phyloP scores from a whole-genome alignment of 2,888 invertebrate species.

The Ecliptopera silaceata region DNA sequence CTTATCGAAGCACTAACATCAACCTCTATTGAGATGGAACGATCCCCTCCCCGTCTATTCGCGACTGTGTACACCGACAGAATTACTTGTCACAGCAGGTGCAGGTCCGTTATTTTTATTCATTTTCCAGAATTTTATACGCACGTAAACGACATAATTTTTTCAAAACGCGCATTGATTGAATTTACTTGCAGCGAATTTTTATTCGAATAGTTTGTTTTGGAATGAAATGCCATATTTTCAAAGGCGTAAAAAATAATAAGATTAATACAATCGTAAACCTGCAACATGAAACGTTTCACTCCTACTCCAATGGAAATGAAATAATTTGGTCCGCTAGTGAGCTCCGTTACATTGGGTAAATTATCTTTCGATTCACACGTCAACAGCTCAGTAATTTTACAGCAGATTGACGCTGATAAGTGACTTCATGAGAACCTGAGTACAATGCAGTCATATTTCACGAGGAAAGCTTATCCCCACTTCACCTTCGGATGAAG shows the following conservation, averaged over 20 bases:
- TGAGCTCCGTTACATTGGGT: slow-evolving; percentile 2
- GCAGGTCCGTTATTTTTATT: slow-evolving; percentile 19
- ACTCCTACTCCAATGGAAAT: no score
- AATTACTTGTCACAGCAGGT: slow-evolving; percentile 15
- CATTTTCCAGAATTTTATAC: slow-evolving; percentile 15
- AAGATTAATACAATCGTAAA: no score
- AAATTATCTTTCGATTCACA: slow-evolving; percentile 10
- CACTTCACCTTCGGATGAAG: no score
- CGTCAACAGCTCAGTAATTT: slow-evolving; percentile 15
- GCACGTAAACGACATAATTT: slow-evolving; percentile 14
- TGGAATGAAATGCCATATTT: background rate
- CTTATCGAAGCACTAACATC: slow-evolving; percentile 17
- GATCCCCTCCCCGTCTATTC: slow-evolving; percentile 2
- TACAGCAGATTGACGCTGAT: slow-evolving; percentile 8
- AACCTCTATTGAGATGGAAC: slow-evolving; percentile 9
- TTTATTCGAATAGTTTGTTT: background rate
- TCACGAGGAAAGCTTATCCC: slow-evolving; percentile 19
- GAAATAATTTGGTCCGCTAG: background rate
- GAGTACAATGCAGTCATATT: slow-evolving; percentile 21
- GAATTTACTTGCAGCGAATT: background rate
- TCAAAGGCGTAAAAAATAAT: background rate
- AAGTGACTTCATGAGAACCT: slow-evolving; percentile 13
- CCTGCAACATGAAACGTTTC: no score
- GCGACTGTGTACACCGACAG: background rate
- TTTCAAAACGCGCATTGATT: slow-evolving; percentile 7